phyloP scores from a whole-genome alignment of 2,888 invertebrate genomes.

The Choristoneura rosaceana region DNA sequence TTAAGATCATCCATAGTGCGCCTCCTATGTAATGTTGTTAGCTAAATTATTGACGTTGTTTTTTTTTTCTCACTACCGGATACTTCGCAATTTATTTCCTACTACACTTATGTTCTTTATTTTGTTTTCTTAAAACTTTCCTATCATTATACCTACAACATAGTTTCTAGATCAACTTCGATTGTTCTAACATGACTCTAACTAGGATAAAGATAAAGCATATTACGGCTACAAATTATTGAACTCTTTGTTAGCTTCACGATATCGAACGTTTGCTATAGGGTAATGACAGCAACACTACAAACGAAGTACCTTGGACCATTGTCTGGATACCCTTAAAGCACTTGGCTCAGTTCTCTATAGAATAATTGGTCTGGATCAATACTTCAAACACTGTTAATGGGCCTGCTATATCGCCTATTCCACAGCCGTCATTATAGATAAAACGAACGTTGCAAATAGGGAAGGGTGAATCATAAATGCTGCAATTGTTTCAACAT shows the following conservation, averaged over 20 bases:
- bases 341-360: constrained; percentile 27
- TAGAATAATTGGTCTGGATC: constrained; percentile 34
- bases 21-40: too few relatives aligned
- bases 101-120: too few relatives aligned
- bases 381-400: constrained; percentile 38
- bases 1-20: too few relatives aligned
- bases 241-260: not conserved
- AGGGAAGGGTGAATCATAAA: constrained; percentile 16
- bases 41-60: too few relatives aligned
- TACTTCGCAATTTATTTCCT: not conserved
- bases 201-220: too few relatives aligned
- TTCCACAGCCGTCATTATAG: constrained; percentile 29
- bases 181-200: too few relatives aligned
- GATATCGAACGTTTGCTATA: not conserved
- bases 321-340: constrained; percentile 22
- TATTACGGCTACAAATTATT: not conserved
- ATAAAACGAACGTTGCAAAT: constrained; percentile 23
- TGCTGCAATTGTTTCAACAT: constrained; percentile 10
- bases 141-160: too few relatives aligned
- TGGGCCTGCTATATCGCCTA: constrained; percentile 24
- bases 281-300: constrained; percentile 4
- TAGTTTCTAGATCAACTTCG: not conserved
- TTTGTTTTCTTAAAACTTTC: too few relatives aligned
- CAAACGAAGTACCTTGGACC: not conserved
- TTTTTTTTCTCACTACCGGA: not conserved